A percentile compares a stretch with the other conserved stretches of the same genome.
phyloP scores from a whole-genome alignment of 2,797 vertebrate species.

The Tauraco hartlaubi region DNA sequence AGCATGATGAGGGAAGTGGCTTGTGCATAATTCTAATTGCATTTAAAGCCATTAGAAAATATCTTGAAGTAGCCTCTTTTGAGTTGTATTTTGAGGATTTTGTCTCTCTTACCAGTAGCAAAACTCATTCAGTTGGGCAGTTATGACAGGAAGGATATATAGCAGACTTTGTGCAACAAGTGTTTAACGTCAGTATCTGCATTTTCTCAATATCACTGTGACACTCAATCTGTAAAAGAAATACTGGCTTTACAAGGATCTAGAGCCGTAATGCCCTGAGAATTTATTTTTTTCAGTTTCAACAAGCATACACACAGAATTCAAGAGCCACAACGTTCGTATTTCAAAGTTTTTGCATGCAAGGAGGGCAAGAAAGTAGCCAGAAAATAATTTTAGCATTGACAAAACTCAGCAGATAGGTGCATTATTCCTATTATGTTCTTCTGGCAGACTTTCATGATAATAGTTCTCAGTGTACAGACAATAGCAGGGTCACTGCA shows the following conservation, averaged over 20 bases:
- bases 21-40: not conserved
- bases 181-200: not conserved
- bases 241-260: not conserved
- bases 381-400: not conserved
- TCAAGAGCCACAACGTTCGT: not conserved
- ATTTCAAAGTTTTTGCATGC: not conserved
- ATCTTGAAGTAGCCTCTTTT: not conserved
- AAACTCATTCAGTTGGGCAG: not conserved
- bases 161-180: not conserved
- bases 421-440: not conserved
- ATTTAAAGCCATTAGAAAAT: not conserved
- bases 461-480: not conserved
- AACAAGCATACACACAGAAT: not conserved
- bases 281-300: not conserved
- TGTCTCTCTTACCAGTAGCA: not conserved
- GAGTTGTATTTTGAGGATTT: not conserved
- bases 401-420: not conserved
- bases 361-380: not conserved
- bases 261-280: not conserved
- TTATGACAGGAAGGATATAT: not conserved
- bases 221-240: not conserved
- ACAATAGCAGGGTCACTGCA: not conserved
- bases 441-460: not conserved
- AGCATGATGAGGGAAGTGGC: not conserved
- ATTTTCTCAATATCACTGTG: constrained; percentile 16